Base-by-base conservation (phyloP, 30 jellyfish, hydroid and myxozoan genomes). In the Hydractinia echinata region DNA sequence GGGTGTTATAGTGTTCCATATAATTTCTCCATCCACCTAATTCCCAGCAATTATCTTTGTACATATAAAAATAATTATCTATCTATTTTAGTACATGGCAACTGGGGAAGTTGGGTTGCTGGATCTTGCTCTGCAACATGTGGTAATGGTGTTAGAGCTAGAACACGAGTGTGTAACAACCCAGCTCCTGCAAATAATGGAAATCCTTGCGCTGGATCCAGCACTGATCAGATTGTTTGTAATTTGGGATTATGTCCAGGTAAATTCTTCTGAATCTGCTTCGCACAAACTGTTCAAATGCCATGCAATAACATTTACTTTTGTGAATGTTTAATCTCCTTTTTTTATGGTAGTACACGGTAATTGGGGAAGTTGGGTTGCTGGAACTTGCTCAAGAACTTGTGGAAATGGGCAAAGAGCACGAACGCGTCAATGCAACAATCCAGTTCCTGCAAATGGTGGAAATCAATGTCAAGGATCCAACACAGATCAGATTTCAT, bases 101-200 rank as follows among this genome's bases (percentile, higher is more conserved):
- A 4, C 39, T 64, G 74, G 74, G 74, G 74, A 64, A 44, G 39
- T 9, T 64, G 74, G 74, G 39, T 64, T 51, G 61, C 39, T 11
- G 81, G 81, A 5, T 15, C 49, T 71, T 71, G 81, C 16, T 20
- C 55, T 4, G 60, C 49, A 71, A 8, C 81, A 7, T 71, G 81
- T 50, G 81, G 81, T 3, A 60, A 30, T 9, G 81, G 81, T 6
- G 61, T 60, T 7, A 55, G n/a, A 4, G 51, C 66, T 6, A 55
- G 51, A 52, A 48, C 55, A 0, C 55, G 81, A n/a, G 8, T 7
- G 9, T 71, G 81, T 20, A 60, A 30, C 53, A 20, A n/a, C 53
- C 81, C 81, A n/a, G 44, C 81, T 4, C 81, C 81, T 20, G 81
- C 49, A 71, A 19, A 5, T 71, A 60, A 60, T 50, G 81, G 81